Percentiles rank a stretch among this genome's conserved stretches.
These are phyloP conservation scores for Zootermopsis nevadensis DNA, from an alignment of 2,888 invertebrate species.

Conservation along the genomic window DNA sequence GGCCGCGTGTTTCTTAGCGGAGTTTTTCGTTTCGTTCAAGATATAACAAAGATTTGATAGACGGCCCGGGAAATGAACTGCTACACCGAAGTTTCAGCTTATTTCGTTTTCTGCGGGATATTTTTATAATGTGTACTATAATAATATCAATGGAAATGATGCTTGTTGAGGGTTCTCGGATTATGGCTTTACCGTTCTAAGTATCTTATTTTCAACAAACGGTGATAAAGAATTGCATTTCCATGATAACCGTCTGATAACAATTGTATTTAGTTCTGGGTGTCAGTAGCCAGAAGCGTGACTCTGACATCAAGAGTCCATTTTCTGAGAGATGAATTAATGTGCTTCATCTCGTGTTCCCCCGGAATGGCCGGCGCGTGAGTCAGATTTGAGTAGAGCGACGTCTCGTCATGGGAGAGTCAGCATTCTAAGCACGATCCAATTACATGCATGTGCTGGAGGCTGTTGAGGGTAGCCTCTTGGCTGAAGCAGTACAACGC, in stretches of 20 bases:
- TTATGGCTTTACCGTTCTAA: too few species aligned
- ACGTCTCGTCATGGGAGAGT: background rate
- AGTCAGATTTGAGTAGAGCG: background rate
- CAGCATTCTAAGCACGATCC: constrained; percentile 28
- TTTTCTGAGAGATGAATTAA: background rate
- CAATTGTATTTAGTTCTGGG: background rate
- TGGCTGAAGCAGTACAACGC: too few species aligned
- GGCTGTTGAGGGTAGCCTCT: background rate
- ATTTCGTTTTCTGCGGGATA: too few species aligned
- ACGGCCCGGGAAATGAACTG: too few species aligned
- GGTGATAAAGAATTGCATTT: background rate
- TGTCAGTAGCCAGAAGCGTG: background rate
- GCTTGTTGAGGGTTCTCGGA: too few species aligned
- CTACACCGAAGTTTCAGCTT: too few species aligned
- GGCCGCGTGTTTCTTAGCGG: too few species aligned
- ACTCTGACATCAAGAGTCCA: background rate
- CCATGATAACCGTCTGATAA: background rate
- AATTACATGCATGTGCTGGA: constrained; percentile 29
- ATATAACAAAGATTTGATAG: too few species aligned
- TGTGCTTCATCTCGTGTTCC: background rate
- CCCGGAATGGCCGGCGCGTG: background rate
- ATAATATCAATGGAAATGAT: too few species aligned
- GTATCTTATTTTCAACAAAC: too few species aligned
- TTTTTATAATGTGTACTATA: too few species aligned
- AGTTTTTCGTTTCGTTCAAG: too few species aligned